A percentile compares a stretch with the other conserved stretches of the same genome.
phyloP scores from a whole-genome alignment of 2,113 vertebrate species.

The Uropsilus gracilis region DNA sequence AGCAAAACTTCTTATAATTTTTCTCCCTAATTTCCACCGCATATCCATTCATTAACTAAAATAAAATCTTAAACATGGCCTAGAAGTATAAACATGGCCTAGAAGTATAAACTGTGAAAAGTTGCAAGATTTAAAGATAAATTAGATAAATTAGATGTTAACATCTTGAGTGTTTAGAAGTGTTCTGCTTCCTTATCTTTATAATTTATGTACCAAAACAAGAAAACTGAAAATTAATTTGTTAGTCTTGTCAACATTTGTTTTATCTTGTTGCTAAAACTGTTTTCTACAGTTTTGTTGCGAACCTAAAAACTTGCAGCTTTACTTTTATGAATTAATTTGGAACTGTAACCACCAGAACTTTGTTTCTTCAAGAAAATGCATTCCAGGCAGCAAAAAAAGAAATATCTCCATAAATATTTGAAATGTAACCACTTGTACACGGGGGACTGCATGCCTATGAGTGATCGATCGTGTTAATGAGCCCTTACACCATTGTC shows the following conservation, averaged over 20 bases:
- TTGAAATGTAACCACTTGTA: slow-evolving; percentile 18
- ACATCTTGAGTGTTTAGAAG: slow-evolving; percentile 32
- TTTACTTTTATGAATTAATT: slow-evolving; percentile 46
- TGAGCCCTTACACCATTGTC: slow-evolving; percentile 22
- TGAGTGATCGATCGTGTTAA: slow-evolving; percentile 47
- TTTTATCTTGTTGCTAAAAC: slow-evolving; percentile 37
- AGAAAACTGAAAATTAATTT: slow-evolving; percentile 37
- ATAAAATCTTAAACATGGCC: slow-evolving; percentile 41
- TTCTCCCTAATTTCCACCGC: neutral
- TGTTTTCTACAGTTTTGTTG: neutral
- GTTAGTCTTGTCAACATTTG: slow-evolving; percentile 12
- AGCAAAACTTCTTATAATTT: slow-evolving; percentile 11
- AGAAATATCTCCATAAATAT: neutral
- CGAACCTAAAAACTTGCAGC: neutral
- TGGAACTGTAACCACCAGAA: neutral
- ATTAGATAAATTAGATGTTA: slow-evolving; percentile 37
- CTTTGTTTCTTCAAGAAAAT: slow-evolving; percentile 51
- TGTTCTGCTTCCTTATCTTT: slow-evolving; percentile 38
- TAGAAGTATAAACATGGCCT: slow-evolving; percentile 28
- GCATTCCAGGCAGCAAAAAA: slow-evolving; percentile 16
- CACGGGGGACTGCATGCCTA: neutral
- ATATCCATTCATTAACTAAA: slow-evolving; percentile 46
- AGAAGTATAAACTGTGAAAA: slow-evolving; percentile 41
- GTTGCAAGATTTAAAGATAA: slow-evolving; percentile 35
- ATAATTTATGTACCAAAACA: slow-evolving; percentile 19